These are phyloP conservation scores for Dugesia japonica DNA, from an alignment of 2,888 invertebrate genomes.

Conservation along the genomic window DNA sequence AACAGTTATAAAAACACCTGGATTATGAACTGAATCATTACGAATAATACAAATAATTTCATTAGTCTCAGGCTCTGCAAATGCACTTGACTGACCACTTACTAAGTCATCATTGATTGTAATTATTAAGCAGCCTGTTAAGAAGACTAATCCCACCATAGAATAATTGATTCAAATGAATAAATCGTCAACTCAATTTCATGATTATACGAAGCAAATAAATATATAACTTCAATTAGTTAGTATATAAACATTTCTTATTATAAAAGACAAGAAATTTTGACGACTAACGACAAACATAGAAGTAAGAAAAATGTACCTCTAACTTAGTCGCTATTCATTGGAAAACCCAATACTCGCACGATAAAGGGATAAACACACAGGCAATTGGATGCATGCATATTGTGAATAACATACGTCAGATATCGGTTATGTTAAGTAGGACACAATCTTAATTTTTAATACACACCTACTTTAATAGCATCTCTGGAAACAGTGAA, in stretches of 20 bases:
- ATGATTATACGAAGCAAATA: background rate
- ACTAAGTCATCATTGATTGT: background rate
- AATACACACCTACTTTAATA: no score
- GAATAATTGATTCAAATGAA: background rate
- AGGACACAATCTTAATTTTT: no score
- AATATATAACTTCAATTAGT: background rate
- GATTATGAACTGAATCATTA: background rate
- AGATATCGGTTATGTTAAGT: no score
- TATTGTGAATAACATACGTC: background rate
- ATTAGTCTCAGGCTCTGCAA: background rate
- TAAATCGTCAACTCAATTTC: background rate
- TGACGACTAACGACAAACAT: background rate
- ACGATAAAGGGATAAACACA: background rate
- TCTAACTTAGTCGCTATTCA: background rate
- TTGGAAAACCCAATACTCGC: background rate
- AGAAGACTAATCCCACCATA: background rate
- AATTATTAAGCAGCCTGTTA: background rate
- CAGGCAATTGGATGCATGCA: background rate
- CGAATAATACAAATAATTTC: background rate
- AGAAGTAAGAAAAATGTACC: slow-evolving; percentile 20
- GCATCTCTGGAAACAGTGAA: no score
- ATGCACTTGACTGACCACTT: background rate
- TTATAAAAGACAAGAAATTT: background rate
- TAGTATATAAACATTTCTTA: background rate
- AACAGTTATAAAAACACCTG: background rate